Conservation (phyloP, 2,888 invertebrate genomes). For the Biston stratarius region DNA sequence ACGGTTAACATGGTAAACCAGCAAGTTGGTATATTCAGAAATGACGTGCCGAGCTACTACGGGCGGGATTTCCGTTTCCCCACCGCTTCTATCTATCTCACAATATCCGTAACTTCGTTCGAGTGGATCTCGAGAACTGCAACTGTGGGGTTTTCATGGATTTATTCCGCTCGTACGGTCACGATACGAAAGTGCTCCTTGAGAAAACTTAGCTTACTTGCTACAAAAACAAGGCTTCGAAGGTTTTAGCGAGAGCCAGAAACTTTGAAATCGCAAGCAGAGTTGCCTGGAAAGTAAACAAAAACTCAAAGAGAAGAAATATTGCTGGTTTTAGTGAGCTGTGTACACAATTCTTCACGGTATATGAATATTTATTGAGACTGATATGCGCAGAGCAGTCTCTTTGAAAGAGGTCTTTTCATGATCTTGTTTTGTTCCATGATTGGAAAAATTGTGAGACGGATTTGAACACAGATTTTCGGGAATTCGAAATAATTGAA, state of each 20-base stretch:
- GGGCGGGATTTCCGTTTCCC: slow-evolving; percentile 38
- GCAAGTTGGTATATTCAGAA: slow-evolving; percentile 15
- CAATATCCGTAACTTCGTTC: slow-evolving; percentile 40
- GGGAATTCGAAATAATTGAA: not conserved
- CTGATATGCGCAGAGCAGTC: slow-evolving; percentile 18
- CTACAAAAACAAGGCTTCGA: slow-evolving; percentile 33
- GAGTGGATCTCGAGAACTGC: slow-evolving; percentile 40
- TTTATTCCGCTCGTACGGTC: slow-evolving; percentile 41
- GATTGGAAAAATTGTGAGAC: slow-evolving; percentile 16
- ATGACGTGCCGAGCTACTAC: slow-evolving; percentile 32
- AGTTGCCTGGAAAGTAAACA: slow-evolving; percentile 19
- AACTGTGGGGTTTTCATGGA: slow-evolving; percentile 34
- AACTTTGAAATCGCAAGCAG: slow-evolving; percentile 14
- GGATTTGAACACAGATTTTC: slow-evolving; percentile 6
- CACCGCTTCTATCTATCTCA: slow-evolving; percentile 37
- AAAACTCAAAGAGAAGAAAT: slow-evolving; percentile 20
- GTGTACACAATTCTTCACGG: slow-evolving; percentile 22
- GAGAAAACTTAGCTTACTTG: slow-evolving; percentile 38
- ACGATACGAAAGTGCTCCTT: slow-evolving; percentile 40
- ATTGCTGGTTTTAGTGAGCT: slow-evolving; percentile 20
- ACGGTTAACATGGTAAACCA: slow-evolving; percentile 10
- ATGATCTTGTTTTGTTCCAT: slow-evolving; percentile 17
- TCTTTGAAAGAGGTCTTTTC: slow-evolving; percentile 19
- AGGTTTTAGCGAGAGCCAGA: slow-evolving; percentile 14
- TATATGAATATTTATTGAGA: slow-evolving; percentile 29